A percentile compares a stretch with the other conserved stretches of the same genome.
These are phyloP conservation scores for Halcyon senegalensis DNA, from an alignment of 2,113 vertebrate species.

Conservation along the genomic window DNA sequence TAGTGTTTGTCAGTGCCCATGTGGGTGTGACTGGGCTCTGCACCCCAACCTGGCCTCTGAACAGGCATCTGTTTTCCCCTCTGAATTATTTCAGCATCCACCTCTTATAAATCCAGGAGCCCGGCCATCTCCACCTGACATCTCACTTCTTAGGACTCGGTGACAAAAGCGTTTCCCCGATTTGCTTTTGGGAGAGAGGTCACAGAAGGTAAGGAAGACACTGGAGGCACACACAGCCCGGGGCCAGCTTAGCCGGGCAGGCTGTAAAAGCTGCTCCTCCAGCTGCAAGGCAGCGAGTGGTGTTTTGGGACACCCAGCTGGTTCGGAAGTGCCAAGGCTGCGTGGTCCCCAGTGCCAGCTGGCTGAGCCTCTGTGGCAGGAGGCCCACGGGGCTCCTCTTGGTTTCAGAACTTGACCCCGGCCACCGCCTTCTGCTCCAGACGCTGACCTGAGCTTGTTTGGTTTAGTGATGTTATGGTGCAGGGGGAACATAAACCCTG, in stretches of 20 bases:
- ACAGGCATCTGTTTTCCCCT: too few relatives aligned
- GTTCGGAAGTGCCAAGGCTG: fast-evolving
- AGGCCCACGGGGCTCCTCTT: background rate
- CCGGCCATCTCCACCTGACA: background rate
- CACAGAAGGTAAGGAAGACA: background rate
- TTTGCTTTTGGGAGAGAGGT: background rate
- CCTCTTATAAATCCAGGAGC: background rate
- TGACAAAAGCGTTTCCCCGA: background rate
- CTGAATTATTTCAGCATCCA: background rate
- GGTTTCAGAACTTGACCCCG: background rate
- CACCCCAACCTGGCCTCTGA: background rate
- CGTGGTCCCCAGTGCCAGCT: background rate
- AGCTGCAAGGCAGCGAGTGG: background rate
- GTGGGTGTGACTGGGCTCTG: background rate
- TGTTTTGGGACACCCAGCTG: background rate
- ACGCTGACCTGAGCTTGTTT: fast-evolving
- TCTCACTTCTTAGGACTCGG: background rate
- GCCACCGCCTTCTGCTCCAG: fast-evolving
- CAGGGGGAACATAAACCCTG: background rate
- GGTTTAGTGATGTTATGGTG: fast-evolving
- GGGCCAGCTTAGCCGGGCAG: background rate
- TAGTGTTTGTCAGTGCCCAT: too few relatives aligned
- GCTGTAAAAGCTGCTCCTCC: background rate
- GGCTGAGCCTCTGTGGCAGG: background rate
- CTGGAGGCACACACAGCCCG: background rate